phyloP scores from a whole-genome alignment of 2,797 vertebrate genomes.

The Allobates femoralis region DNA sequence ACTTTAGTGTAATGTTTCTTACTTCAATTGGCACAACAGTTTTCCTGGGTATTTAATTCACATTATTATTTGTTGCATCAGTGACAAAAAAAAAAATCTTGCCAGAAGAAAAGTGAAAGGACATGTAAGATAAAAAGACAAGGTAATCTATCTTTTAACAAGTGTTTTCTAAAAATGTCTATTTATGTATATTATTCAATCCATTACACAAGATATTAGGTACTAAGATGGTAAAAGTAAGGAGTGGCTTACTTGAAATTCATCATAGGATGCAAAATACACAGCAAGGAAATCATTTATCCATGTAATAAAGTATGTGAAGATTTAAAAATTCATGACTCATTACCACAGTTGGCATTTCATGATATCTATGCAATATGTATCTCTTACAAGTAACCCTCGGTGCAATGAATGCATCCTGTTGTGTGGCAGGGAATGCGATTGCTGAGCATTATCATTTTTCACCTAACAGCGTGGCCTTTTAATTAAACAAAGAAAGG shows the following conservation, averaged over 20 bases:
- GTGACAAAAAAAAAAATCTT: slow-evolving; percentile 22
- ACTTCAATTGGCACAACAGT: neutral
- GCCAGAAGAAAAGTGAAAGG: slow-evolving; percentile 26
- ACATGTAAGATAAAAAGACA: slow-evolving; percentile 53
- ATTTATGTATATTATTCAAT: slow-evolving; percentile 58
- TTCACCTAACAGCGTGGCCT: neutral
- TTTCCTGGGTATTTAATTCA: slow-evolving; percentile 1
- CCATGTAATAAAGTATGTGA: slow-evolving; percentile 35
- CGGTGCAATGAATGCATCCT: neutral
- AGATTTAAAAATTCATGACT: slow-evolving; percentile 44
- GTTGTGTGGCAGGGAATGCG: neutral
- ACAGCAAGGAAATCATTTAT: slow-evolving; percentile 30
- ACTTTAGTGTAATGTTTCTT: neutral
- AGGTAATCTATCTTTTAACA: slow-evolving; percentile 56
- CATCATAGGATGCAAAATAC: slow-evolving; percentile 21
- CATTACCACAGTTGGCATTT: slow-evolving; percentile 46
- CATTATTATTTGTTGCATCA: slow-evolving; percentile 34
- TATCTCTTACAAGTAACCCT: slow-evolving; percentile 30
- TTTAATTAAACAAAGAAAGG: slow-evolving; percentile 7
- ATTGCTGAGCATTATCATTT: neutral
- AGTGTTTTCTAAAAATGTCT: slow-evolving; percentile 59
- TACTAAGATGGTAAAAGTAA: slow-evolving; percentile 37
- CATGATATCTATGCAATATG: slow-evolving; percentile 35
- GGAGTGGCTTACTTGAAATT: slow-evolving; percentile 25
- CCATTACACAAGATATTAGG: slow-evolving; percentile 50